Percentiles rank a stretch among this genome's conserved stretches.
Evolutionary conservation across 2,888 invertebrate species (phyloP).

Genomic region (Tenthredo mesomela): DNA sequence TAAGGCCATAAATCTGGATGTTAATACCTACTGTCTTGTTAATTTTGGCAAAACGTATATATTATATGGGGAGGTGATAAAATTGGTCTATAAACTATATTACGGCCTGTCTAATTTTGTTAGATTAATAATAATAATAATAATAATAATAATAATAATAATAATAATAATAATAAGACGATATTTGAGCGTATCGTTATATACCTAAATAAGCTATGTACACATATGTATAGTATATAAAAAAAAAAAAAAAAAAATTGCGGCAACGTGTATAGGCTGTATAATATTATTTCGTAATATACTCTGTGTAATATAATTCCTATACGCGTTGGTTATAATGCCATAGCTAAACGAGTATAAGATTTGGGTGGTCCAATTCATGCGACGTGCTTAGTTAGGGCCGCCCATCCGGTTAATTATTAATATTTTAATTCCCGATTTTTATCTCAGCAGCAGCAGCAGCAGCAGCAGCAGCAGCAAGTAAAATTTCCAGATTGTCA

Average conservation of each 20-base stretch:
- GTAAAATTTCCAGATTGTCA: not conserved
- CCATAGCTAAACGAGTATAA: constrained; percentile 27
- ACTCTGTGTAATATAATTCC: constrained; percentile 10
- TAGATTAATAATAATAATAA: not conserved
- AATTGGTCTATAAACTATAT: not conserved
- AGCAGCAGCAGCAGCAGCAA: no score
- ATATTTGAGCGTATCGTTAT: not conserved
- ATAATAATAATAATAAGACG: no score
- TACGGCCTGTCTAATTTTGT: not conserved
- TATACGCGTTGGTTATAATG: constrained; percentile 2
- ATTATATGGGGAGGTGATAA: not conserved
- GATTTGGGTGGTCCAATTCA: constrained; percentile 46
- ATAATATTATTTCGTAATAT: constrained; percentile 26
- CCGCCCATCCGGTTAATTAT: constrained; percentile 40
- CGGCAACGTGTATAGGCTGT: no score
- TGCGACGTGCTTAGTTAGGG: constrained; percentile 8
- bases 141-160: no score
- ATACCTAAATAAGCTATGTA: no score
- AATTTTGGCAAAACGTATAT: not conserved
- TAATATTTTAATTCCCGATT: constrained; percentile 43
- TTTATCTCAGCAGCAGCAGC: constrained; percentile 20
- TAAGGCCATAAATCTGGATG: no score
- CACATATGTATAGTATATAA: no score
- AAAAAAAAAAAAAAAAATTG: no score
- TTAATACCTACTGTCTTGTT: not conserved